Conservation (phyloP, 2,888 invertebrate genomes). For the Limulus polyphemus region DNA sequence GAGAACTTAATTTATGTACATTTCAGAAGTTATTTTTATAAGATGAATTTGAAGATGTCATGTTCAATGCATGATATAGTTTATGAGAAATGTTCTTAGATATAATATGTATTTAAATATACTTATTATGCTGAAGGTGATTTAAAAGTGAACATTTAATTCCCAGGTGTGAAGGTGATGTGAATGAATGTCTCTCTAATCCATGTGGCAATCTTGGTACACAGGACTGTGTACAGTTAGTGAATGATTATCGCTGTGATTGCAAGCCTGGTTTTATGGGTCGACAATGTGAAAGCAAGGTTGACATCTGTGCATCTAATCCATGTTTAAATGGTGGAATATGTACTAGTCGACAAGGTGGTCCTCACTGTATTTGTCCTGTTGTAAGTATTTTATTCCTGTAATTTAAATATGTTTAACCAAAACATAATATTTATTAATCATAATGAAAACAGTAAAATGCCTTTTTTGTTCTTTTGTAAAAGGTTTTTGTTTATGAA, state of each 20-base stretch:
- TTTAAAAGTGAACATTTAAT: conserved; percentile 45
- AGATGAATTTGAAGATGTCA: no score
- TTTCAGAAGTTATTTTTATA: no score
- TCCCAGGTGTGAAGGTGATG: conserved; percentile 79
- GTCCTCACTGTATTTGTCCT: conserved; percentile 68
- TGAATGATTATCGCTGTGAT: conserved; percentile 88
- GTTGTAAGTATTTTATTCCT: conserved; percentile 6
- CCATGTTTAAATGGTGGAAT: conserved; percentile 79
- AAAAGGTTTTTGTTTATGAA: no score
- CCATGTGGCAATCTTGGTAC: conserved; percentile 75
- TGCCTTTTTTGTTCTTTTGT: no score
- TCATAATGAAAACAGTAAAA: no score
- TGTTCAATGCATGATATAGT: no score
- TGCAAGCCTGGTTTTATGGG: conserved; percentile 87
- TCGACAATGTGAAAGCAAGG: conserved; percentile 72
- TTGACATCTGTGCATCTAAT: conserved; percentile 76
- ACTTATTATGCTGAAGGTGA: no score
- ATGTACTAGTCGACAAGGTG: conserved; percentile 48
- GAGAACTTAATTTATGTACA: no score
- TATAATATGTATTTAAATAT: no score
- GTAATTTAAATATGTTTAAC: conserved; percentile 29
- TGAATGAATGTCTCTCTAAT: conserved; percentile 87
- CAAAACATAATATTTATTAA: conserved; percentile 46
- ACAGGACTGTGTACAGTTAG: conserved; percentile 56
- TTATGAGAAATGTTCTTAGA: no score